Base-by-base conservation (phyloP, 2,797 vertebrate species). In the Lepilemur septentrionalis region DNA sequence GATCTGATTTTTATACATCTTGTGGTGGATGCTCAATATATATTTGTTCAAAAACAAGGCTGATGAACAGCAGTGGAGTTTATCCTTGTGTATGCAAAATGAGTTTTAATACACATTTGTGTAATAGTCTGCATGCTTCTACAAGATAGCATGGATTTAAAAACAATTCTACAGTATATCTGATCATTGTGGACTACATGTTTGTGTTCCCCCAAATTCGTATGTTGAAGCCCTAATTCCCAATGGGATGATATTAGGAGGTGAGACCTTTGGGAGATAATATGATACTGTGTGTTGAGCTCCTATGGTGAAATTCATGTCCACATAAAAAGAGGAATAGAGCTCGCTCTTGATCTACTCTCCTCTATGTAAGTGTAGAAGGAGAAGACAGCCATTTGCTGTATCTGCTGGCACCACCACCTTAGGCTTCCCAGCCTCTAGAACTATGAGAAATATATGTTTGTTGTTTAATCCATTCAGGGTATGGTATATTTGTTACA, bases 11-110 rank as follows among this genome's bases (percentile, higher is more conserved):
- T 91, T 92, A 41, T 25, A 67, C 17, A 12, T 63, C 63, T 93
- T 85, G 8, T 88, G 15, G 30, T 73, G 15, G n/a, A 69, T 83
- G 14, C 14, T 89, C 28, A 83, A 18, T 85, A 41, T 1, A 55
- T 80, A 73, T 52, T 73, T 69, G 5, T 46, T 93, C 30, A 91
- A 52, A 12, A 52, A 52, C 46, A 55, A 82, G 88, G 8, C 2
- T 85, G 1, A n/a, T 91, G 8, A 81, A 52, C 9, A 72, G 35
- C 35, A 67, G n/a, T 78, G 8, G 14, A 88, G 48, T 76, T 84
- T 67, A 78, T 93, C 23, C 4, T 92, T 96, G 57, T 96, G 14
- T 85, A 46, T 78, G 23, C 7, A 91, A 88, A 81, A 88, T 57
- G 10, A 69, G 4, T 93, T 88, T 92, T 67, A 94, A 63, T 32